These are phyloP conservation scores for Calliphora vicina DNA, from an alignment of 1,140 invertebrate genomes.

Conservation along the genomic window DNA sequence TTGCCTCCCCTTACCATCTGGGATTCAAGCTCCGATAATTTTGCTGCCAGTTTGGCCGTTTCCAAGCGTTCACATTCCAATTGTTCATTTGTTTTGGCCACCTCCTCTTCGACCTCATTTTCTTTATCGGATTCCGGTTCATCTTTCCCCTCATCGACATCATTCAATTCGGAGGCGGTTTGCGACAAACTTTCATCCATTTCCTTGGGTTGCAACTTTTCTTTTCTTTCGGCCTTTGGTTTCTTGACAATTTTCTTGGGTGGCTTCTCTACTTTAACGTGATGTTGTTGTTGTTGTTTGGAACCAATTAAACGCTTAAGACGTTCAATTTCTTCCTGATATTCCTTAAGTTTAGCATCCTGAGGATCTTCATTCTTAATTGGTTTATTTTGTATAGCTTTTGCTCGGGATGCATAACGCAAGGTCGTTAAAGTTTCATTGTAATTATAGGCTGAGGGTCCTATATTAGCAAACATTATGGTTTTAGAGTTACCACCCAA, in stretches of 20 bases:
- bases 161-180: slow-evolving; percentile 66
- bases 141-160: slow-evolving; percentile 70
- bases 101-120: slow-evolving; percentile 65
- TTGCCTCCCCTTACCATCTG: slow-evolving; percentile 86
- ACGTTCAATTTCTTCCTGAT: slow-evolving; percentile 84
- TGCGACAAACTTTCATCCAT: slow-evolving; percentile 18
- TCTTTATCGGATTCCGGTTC: slow-evolving; percentile 67
- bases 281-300: slow-evolving; percentile 51
- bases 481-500: slow-evolving; percentile 96
- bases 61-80: slow-evolving; percentile 64
- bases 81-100: slow-evolving; percentile 63
- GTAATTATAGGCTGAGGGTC: slow-evolving; percentile 94
- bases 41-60: slow-evolving; percentile 64
- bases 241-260: slow-evolving; percentile 43
- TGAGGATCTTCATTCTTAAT: slow-evolving; percentile 96
- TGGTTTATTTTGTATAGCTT: slow-evolving; percentile 94
- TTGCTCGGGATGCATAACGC: slow-evolving; percentile 91
- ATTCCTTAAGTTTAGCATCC: slow-evolving; percentile 86
- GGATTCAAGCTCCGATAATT: slow-evolving; percentile 80
- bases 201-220: slow-evolving; percentile 37
- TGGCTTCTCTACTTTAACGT: slow-evolving; percentile 49
- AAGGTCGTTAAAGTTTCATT: slow-evolving; percentile 94
- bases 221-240: slow-evolving; percentile 42
- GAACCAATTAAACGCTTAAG: slow-evolving; percentile 67
- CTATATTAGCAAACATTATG: slow-evolving; percentile 96